A percentile compares a stretch with the other conserved stretches of the same genome.
Conservation (phyloP, 23 tunicate species). For the Diplosoma virens region DNA sequence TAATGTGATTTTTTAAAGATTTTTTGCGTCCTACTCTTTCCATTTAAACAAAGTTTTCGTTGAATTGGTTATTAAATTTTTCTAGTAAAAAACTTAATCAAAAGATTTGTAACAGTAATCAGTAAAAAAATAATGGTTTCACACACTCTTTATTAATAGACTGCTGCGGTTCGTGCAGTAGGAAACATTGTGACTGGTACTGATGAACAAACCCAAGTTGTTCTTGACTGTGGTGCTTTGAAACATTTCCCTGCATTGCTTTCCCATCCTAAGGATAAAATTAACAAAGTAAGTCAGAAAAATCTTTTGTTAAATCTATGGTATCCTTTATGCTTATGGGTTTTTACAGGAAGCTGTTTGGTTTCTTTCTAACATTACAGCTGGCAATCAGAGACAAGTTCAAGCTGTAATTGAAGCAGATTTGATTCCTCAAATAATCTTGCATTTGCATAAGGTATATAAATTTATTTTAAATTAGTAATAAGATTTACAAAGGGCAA, state of each 20-base stretch:
- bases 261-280: conserved; percentile 94
- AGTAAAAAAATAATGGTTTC: too few relatives aligned
- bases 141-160: conserved; percentile 58
- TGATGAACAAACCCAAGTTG: conserved; percentile 97
- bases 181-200: conserved; percentile 99
- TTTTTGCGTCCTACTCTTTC: too few relatives aligned
- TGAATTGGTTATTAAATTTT: too few relatives aligned
- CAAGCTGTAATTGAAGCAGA: conserved; percentile 97
- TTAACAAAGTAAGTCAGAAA: conserved; percentile 87
- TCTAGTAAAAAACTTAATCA: too few relatives aligned
- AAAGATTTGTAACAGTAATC: too few relatives aligned
- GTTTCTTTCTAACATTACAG: conserved; percentile 98
- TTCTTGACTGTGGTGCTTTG: conserved; percentile 79
- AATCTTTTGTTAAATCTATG: too few relatives aligned
- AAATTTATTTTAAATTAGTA: too few relatives aligned
- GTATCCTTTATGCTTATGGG: too few relatives aligned
- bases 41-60: too few relatives aligned
- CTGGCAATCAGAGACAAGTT: conserved; percentile 95
- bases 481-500: too few relatives aligned
- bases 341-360: conserved; percentile 94
- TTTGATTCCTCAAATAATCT: conserved; percentile 85
- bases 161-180: conserved; percentile 97
- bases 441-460: conserved; percentile 77
- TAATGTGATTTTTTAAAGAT: too few relatives aligned
- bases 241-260: conserved; percentile 90